phyloP scores from a whole-genome alignment of 2,888 invertebrate species.

The Cheilosia vernalis region DNA sequence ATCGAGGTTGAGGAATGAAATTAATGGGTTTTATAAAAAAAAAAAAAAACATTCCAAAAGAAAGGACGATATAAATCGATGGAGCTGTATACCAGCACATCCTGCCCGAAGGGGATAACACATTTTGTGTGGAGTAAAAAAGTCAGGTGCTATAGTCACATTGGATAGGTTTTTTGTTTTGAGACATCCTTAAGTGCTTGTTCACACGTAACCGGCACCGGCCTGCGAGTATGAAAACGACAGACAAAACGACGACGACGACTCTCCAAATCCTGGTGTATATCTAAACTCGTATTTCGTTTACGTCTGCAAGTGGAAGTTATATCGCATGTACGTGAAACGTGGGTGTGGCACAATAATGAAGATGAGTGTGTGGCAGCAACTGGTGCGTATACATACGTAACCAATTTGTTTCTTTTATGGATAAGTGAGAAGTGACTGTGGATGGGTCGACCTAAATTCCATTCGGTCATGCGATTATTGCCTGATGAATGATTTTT shows the following conservation, averaged over 20 bases:
- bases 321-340: background rate
- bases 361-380: constrained; percentile 32
- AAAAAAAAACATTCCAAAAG: no score
- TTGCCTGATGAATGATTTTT: constrained; percentile 44
- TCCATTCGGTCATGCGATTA: constrained; percentile 47
- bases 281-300: background rate
- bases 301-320: background rate
- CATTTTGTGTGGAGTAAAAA: background rate
- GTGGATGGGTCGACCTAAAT: background rate
- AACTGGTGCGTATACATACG: constrained; percentile 59
- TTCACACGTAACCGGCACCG: constrained; percentile 15
- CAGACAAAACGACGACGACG: background rate
- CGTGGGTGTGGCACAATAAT: constrained; percentile 15
- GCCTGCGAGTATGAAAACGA: background rate
- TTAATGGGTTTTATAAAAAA: no score
- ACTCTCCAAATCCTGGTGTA: background rate
- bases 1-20: background rate
- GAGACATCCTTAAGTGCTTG: constrained; percentile 8
- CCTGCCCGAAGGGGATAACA: background rate
- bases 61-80: constrained; percentile 1
- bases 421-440: constrained; percentile 5
- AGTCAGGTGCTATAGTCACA: constrained; percentile 5
- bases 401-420: constrained; percentile 46
- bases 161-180: background rate
- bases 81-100: background rate